Conservation (phyloP, 1,140 invertebrate species). For the Goniozus legneri region DNA sequence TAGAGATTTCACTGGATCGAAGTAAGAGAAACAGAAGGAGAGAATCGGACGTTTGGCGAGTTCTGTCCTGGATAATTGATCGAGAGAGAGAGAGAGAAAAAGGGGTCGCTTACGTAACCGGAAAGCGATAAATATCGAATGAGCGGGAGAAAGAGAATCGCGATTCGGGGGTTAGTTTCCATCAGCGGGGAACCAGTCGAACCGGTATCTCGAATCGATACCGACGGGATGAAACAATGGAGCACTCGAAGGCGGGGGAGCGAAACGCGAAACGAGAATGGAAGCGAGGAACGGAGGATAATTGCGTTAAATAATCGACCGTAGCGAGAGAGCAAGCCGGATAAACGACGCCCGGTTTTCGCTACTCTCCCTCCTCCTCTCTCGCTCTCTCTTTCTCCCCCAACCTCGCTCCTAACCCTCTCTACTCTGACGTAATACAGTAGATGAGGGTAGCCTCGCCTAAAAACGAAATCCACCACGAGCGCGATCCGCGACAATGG, state of each 20-base stretch:
- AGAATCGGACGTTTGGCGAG: too few species aligned
- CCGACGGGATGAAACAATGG: conserved; percentile 26
- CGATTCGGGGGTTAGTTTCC: conserved; percentile 19
- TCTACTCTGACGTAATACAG: too few species aligned
- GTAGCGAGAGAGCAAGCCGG: conserved; percentile 10
- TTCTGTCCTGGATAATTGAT: too few species aligned
- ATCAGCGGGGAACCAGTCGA: conserved; percentile 16
- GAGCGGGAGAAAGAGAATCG: too few species aligned
- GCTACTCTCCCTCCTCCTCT: background rate
- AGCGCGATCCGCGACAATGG: conserved; percentile 27
- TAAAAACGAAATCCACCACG: too few species aligned
- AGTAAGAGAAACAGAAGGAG: too few species aligned
- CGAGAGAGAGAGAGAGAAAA: too few species aligned
- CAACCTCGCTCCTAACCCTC: background rate
- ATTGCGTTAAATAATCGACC: conserved; percentile 34
- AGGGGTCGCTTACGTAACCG: too few species aligned
- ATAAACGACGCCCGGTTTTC: conserved; percentile 15
- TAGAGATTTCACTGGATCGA: too few species aligned
- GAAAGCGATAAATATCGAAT: too few species aligned
- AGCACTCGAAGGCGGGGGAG: background rate
- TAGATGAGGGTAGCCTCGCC: too few species aligned
- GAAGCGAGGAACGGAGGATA: conserved; percentile 22
- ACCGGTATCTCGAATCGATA: conserved; percentile 29
- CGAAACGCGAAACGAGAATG: conserved; percentile 6
- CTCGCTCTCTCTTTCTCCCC: background rate